Percentiles rank a stretch among this genome's conserved stretches.
These are phyloP conservation scores for Rhipidura dahli DNA, from an alignment of 2,113 vertebrate genomes.

Conservation along the genomic window DNA sequence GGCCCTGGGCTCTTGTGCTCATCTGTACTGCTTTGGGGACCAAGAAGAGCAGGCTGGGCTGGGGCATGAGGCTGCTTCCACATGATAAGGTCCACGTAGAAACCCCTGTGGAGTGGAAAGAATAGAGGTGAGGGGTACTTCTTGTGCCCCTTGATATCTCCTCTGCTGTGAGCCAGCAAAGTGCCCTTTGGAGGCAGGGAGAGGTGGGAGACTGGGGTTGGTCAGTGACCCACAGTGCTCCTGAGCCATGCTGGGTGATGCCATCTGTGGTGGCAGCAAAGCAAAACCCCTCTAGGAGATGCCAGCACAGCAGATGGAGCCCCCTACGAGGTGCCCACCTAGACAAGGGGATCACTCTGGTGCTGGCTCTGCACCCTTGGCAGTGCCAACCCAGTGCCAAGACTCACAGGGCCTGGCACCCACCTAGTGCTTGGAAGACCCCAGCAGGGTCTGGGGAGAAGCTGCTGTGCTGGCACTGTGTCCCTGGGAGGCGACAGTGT, in stretches of 20 bases:
- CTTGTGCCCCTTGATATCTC: neutral
- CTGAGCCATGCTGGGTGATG: accelerated
- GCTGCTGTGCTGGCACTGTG: neutral
- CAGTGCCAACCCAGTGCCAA: accelerated
- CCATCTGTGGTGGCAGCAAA: neutral
- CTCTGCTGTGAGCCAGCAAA: neutral
- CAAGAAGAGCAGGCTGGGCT: neutral
- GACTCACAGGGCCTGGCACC: too few species aligned
- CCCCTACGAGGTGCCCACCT: accelerated
- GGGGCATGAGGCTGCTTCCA: neutral
- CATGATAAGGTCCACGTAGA: neutral
- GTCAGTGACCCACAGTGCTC: accelerated
- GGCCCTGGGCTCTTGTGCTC: neutral
- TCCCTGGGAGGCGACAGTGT: neutral
- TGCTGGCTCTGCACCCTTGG: accelerated
- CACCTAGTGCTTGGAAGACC: neutral
- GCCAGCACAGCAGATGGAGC: neutral
- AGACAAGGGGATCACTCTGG: neutral
- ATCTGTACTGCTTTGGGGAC: neutral
- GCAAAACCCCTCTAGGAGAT: neutral
- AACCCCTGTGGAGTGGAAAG: neutral
- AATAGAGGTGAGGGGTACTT: neutral
- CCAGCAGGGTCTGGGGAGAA: accelerated
- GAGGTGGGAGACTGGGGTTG: neutral
- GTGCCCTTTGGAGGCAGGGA: neutral